Base-by-base conservation (phyloP, 2,888 invertebrate genomes). In the Agrypnus murinus region DNA sequence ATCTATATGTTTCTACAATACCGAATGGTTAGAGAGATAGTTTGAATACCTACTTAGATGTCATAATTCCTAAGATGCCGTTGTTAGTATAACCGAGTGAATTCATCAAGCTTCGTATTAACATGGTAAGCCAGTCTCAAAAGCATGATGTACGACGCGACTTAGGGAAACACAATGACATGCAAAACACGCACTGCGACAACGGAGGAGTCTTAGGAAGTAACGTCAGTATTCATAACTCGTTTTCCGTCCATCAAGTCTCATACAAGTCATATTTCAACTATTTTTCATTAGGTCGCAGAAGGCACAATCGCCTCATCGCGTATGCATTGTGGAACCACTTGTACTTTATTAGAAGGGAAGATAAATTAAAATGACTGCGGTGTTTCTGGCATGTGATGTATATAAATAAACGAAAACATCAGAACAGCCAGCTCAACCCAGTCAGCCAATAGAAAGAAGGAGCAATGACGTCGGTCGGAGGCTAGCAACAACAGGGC, bases 311-410 rank as follows among this genome's bases (percentile, higher is more conserved):
- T 74, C 74, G 66, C 76, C 79, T 80, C 81, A 81, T 80, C 77
- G 73, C 76, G 81, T 81, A 81, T 81, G 81, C 81, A 80, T 79
- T 79, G 80, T 79, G 76, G 76, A 71, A 71, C 75, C 78, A 77
- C 77, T 80, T 78, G 79, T 76, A 77, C 78, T 81, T 80, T 80
- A 80, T 80, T 79, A 80, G 79, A 78, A 73, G 77, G 76, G 75
- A 80, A 78, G 80, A 80, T 79, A 79, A 79, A 80, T 81, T 81
- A 81, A 80, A 80, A 79, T 77, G 75, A 75, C 76, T 74, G 76
- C 72, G 72, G 73, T 71, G 75, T 69, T 72, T 71, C 69, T 69
- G 73, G 65, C 71, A 73, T 73, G 62, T 74, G 74, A 74, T 73
- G 74, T 75, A 59, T 75, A 75, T 75, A 75, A 75, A 75, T 75